These are phyloP conservation scores for Apodemia duryi DNA, from an alignment of 2,888 invertebrate genomes.

Conservation along the genomic window DNA sequence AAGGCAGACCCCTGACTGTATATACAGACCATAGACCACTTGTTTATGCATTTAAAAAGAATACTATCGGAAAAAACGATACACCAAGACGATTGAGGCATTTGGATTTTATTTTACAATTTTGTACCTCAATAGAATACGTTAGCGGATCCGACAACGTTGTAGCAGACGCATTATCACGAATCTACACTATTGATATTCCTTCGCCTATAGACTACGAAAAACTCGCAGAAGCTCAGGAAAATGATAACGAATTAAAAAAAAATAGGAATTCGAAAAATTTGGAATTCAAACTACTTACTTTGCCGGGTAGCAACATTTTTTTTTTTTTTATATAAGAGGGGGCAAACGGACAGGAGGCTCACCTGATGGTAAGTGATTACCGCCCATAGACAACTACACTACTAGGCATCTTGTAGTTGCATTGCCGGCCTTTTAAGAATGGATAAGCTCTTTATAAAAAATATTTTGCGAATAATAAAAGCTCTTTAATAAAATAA, in stretches of 20 bases:
- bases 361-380: too few species aligned
- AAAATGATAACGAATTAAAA: slow-evolving; percentile 2
- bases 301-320: too few species aligned
- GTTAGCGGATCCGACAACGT: slow-evolving; percentile 18
- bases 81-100: slow-evolving; percentile 20
- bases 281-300: too few species aligned
- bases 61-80: neutral
- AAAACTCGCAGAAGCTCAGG: neutral
- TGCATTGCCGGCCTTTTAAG: too few species aligned
- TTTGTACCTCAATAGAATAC: slow-evolving; percentile 20
- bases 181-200: neutral
- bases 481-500: too few species aligned
- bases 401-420: too few species aligned
- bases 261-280: too few species aligned
- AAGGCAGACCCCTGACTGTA: neutral
- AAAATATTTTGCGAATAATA: too few species aligned
- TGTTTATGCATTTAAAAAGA: neutral
- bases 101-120: slow-evolving; percentile 23
- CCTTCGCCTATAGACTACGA: neutral
- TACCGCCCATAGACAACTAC: too few species aligned
- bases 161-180: neutral
- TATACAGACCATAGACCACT: neutral
- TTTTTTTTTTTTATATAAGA: too few species aligned
- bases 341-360: too few species aligned
- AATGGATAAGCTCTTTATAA: too few species aligned